Conservation (phyloP, 2,888 invertebrate species). For the Toxonevra muliebris region DNA sequence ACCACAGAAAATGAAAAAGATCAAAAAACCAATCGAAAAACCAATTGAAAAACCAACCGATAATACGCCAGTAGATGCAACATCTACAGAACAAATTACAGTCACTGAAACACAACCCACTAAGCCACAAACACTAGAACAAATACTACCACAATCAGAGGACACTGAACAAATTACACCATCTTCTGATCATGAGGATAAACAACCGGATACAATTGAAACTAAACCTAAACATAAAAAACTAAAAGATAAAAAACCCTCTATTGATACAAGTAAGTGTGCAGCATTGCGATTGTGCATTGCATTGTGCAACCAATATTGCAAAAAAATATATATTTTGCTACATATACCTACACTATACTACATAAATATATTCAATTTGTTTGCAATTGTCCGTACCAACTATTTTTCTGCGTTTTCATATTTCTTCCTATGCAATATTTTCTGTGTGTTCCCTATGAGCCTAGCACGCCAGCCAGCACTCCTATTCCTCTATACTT, state of each 20-base stretch:
- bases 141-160: slow-evolving; percentile 49
- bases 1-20: slow-evolving; percentile 39
- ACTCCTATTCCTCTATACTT: too few species aligned
- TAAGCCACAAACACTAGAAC: slow-evolving; percentile 43
- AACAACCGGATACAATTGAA: slow-evolving; percentile 58
- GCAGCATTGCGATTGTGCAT: slow-evolving; percentile 22
- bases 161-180: slow-evolving; percentile 66
- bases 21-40: slow-evolving; percentile 43
- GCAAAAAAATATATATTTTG: slow-evolving; percentile 19
- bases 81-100: slow-evolving; percentile 39
- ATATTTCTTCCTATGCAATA: not conserved
- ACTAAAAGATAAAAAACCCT: slow-evolving; percentile 59
- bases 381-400: not conserved
- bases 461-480: too few species aligned
- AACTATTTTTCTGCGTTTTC: too few species aligned
- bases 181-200: slow-evolving; percentile 57
- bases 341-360: slow-evolving; percentile 8
- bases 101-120: slow-evolving; percentile 44
- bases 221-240: slow-evolving; percentile 62
- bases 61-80: slow-evolving; percentile 40
- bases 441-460: not conserved
- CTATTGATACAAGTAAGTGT: slow-evolving; percentile 64
- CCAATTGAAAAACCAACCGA: slow-evolving; percentile 37
- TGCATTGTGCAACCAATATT: slow-evolving; percentile 14
- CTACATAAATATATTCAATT: too few species aligned